These are phyloP conservation scores for Pelvicachromis taeniatus DNA, from an alignment of 2,113 vertebrate genomes.

Conservation along the genomic window DNA sequence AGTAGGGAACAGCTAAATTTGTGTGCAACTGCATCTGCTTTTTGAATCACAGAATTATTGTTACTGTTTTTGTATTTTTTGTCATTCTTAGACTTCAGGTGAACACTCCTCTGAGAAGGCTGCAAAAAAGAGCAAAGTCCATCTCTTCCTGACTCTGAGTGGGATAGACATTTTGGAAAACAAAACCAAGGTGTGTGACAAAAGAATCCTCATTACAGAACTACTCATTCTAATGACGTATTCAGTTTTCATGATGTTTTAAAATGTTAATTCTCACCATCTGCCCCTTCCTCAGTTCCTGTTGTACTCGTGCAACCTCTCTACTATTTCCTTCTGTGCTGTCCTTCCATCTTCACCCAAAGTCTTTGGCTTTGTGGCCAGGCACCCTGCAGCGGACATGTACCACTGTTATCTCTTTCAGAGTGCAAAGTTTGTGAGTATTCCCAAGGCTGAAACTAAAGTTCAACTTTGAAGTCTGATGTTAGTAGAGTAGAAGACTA, in stretches of 20 bases:
- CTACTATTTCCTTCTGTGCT: constrained; percentile 71
- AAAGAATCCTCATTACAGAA: neutral
- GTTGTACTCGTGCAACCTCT: constrained; percentile 64
- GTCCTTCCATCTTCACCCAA: constrained; percentile 60
- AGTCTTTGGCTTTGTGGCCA: constrained; percentile 72
- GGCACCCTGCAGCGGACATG: constrained; percentile 59
- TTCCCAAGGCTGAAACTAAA: neutral
- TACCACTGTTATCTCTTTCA: constrained; percentile 75
- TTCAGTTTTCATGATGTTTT: neutral
- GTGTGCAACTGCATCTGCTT: neutral
- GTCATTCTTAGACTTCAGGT: constrained; percentile 40
- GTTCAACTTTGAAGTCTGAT: neutral
- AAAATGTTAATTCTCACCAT: neutral
- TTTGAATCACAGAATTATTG: neutral
- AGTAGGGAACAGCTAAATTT: neutral
- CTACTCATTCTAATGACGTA: neutral
- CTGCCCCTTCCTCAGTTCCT: constrained; percentile 50
- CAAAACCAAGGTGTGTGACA: constrained; percentile 68
- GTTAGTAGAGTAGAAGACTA: neutral
- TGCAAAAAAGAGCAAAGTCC: constrained; percentile 64
- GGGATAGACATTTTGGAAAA: constrained; percentile 72
- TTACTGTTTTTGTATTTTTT: neutral
- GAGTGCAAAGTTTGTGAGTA: constrained; percentile 72
- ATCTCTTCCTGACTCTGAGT: constrained; percentile 61
- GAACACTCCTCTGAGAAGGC: constrained; percentile 38